phyloP scores from a whole-genome alignment of 2,888 invertebrate genomes.

The Pristionchus maxplancki region DNA sequence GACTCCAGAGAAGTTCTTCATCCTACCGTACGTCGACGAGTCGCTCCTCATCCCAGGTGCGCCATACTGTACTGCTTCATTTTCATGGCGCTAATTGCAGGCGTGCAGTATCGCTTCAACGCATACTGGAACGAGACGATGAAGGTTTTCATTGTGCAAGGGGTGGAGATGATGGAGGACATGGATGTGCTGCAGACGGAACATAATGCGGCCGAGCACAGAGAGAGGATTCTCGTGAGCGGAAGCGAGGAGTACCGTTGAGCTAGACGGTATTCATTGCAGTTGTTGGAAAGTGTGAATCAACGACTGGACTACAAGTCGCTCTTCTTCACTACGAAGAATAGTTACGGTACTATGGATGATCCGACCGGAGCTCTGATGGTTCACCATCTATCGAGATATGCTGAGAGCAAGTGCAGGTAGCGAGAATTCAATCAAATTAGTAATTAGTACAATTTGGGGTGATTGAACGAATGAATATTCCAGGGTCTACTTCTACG shows the following conservation, averaged over 20 bases:
- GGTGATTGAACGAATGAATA: background rate
- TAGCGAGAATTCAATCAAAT: background rate
- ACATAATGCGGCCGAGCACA: background rate
- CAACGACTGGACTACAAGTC: background rate
- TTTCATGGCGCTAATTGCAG: background rate
- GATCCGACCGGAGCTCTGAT: conserved; percentile 27
- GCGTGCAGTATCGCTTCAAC: conserved; percentile 32
- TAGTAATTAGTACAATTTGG: background rate
- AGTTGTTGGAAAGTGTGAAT: conserved; percentile 8
- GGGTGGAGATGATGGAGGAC: background rate
- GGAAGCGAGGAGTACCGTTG: background rate
- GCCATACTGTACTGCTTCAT: background rate
- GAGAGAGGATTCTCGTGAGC: conserved; percentile 4
- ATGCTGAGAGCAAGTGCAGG: conserved; percentile 46
- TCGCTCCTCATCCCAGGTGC: background rate
- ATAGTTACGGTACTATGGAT: background rate
- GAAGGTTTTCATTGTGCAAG: background rate
- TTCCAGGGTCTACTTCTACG: conserved; percentile 41
- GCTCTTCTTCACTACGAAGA: background rate
- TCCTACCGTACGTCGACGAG: background rate
- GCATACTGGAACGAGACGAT: background rate
- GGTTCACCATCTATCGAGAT: conserved; percentile 38
- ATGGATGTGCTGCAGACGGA: background rate
- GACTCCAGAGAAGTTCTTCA: background rate
- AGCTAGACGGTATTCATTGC: background rate